Evolutionary conservation across 1,140 invertebrate genomes (phyloP).

Genomic region (Diorhabda elongata): DNA sequence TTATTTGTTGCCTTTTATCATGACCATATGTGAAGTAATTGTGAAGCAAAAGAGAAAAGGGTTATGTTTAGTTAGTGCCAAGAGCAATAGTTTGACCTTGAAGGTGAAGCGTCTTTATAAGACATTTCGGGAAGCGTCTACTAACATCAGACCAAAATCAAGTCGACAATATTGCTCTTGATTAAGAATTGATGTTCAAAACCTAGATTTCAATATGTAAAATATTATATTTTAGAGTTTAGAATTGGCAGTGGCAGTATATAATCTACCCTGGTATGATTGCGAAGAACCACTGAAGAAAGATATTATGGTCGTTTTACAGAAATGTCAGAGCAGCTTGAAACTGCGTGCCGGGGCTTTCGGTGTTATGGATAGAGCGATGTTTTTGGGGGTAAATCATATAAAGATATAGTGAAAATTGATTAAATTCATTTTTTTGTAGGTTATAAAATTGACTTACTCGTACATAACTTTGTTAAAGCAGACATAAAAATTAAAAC

Average conservation of each 20-base stretch:
- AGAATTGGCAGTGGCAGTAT: slow-evolving; percentile 2
- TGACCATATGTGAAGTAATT: background rate
- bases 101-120: background rate
- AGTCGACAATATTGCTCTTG: background rate
- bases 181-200: background rate
- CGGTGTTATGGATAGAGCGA: slow-evolving; percentile 14
- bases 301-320: slow-evolving; percentile 7
- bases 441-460: slow-evolving; percentile 9
- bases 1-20: background rate
- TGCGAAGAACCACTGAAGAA: background rate
- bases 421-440: background rate
- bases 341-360: slow-evolving; percentile 11
- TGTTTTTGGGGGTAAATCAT: slow-evolving; percentile 13
- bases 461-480: slow-evolving; percentile 5
- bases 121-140: background rate
- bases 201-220: background rate
- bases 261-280: slow-evolving; percentile 5
- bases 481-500: background rate
- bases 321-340: slow-evolving; percentile 5
- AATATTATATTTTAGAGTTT: slow-evolving; percentile 10
- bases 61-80: background rate
- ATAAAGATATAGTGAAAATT: background rate
- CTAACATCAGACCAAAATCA: background rate
- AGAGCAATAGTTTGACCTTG: background rate
- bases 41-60: background rate